Base-by-base conservation (phyloP, 2,797 vertebrate species). In the Poeciliopsis paucimaculata region DNA sequence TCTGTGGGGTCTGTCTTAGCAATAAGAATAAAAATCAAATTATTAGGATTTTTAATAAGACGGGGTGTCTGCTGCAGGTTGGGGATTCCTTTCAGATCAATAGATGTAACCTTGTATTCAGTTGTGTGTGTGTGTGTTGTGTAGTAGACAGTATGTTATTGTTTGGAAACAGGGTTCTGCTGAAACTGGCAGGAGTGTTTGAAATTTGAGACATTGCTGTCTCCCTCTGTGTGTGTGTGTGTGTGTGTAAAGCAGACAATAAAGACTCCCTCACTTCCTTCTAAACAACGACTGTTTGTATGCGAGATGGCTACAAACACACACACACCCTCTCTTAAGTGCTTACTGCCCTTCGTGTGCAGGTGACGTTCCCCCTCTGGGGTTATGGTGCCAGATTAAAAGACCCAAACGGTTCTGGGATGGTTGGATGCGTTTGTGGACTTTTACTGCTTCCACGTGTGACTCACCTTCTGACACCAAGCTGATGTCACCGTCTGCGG, bases 151-250 rank as follows among this genome's bases (percentile, higher is more conserved):
- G 78, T 79, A 79, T 79, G 75, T 77, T 85, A 62, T 80, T 87
- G 85, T 89, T 89, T 91, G 80, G 87, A 92, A 87, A 90, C 92
- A 83, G 82, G 82, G 49, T 71, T 87, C 76, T 89, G 90, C 82
- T 85, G 83, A 91, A 94, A 91, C 87, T 91, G 86, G 91, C 89
- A 84, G 84, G 75, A 66, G 31, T 64, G 89, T 86, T 86, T 91
- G 90, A 95, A 90, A 95, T 91, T 57, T 80, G 87, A 93, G 83
- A 82, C 77, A 11, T 82, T 79, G 75, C 6, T 77, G 47, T 76
- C 57, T 81, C 46, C 39, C 5, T 73, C 0, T 34, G 28, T 31
- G 26, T 49, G 81, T 81, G 47, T 79, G 68, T 70, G 43, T 77
- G 55, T 46, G 60, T 73, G 81, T 71, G 18, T 70, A 41, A 49